phyloP scores from a whole-genome alignment of 2,113 vertebrate genomes.

The Lepus americanus region DNA sequence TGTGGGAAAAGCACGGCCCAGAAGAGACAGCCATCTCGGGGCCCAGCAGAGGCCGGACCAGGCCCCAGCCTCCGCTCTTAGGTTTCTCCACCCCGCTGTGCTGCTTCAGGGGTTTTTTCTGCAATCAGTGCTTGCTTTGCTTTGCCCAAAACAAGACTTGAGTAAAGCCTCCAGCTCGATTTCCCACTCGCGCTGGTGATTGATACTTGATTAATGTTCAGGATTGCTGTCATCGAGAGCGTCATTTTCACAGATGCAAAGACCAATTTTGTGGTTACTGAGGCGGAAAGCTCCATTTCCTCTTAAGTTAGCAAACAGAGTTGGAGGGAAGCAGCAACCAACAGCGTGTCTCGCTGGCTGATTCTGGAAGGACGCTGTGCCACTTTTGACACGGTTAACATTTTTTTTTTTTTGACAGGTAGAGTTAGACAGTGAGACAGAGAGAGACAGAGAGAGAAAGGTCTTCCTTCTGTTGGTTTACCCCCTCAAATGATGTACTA shows the following conservation, averaged over 20 bases:
- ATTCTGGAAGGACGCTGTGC: conserved; percentile 8
- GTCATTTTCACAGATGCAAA: conserved; percentile 77
- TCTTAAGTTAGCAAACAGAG: conserved; percentile 64
- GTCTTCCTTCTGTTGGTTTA: no score
- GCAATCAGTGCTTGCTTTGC: conserved; percentile 35
- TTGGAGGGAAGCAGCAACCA: conserved; percentile 25
- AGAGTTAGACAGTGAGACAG: no score
- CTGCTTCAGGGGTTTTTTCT: conserved; percentile 18
- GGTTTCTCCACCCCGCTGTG: background rate
- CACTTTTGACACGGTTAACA: background rate
- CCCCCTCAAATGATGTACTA: no score
- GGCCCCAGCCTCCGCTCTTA: fast-evolving
- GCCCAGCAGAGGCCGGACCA: background rate
- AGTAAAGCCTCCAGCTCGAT: conserved; percentile 57
- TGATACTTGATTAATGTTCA: conserved; percentile 78
- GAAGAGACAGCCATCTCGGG: background rate
- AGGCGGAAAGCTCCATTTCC: conserved; percentile 77
- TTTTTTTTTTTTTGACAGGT: no score
- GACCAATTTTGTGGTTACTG: conserved; percentile 75
- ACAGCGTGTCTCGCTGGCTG: background rate
- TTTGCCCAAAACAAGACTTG: conserved; percentile 63
- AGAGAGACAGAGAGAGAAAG: no score
- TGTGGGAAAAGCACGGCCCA: background rate
- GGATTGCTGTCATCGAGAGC: conserved; percentile 65
- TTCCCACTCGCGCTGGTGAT: conserved; percentile 68